These are phyloP conservation scores for Lucilia sericata DNA, from an alignment of 1,140 invertebrate species.

Conservation along the genomic window DNA sequence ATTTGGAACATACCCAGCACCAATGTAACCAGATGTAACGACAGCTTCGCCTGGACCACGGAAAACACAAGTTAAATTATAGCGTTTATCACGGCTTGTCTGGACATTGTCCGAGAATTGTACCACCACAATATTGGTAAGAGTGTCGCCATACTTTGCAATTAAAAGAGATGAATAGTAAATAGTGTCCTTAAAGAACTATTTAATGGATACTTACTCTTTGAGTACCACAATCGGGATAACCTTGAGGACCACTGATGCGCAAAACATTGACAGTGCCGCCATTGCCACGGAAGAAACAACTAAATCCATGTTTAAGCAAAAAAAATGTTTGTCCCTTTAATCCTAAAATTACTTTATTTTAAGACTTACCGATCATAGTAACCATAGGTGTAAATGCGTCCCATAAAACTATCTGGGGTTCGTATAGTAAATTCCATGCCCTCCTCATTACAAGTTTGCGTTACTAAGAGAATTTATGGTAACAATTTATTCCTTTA, in stretches of 20 bases:
- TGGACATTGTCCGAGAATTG: constrained; percentile 94
- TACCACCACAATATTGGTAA: constrained; percentile 94
- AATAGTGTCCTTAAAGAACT: not conserved
- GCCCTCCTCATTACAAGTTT: constrained; percentile 91
- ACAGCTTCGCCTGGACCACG: constrained; percentile 91
- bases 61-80: constrained; percentile 92
- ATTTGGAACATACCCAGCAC: constrained; percentile 78
- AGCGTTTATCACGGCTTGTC: constrained; percentile 89
- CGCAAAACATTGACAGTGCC: constrained; percentile 84
- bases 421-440: constrained; percentile 93
- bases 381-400: constrained; percentile 92
- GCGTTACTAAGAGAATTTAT: constrained; percentile 76
- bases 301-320: constrained; percentile 56
- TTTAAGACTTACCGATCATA: constrained; percentile 74
- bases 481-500: constrained; percentile 31
- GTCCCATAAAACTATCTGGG: constrained; percentile 87
- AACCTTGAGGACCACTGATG: constrained; percentile 88
- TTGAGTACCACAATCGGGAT: constrained; percentile 91
- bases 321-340: not conserved
- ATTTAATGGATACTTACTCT: constrained; percentile 70
- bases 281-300: constrained; percentile 91
- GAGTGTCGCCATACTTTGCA: constrained; percentile 86
- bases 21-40: constrained; percentile 93
- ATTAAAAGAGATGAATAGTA: constrained; percentile 32
- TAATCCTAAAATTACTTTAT: not conserved